Evolutionary conservation across 2,113 vertebrate species (phyloP).

Genomic region (Heliornis fulica): DNA sequence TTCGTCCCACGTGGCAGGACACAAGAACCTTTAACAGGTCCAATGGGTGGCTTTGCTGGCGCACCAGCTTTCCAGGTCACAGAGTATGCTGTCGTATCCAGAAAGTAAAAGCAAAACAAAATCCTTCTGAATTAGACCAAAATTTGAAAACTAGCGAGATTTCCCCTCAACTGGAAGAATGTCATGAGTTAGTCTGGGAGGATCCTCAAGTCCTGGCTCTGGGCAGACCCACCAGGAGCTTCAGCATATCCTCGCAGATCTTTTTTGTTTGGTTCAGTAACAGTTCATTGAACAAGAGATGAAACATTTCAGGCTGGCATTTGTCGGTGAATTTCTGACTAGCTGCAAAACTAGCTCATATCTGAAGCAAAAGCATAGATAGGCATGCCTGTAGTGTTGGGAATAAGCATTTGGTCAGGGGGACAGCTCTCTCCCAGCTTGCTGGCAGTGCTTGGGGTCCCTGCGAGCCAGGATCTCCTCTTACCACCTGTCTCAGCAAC

Average conservation of each 20-base stretch:
- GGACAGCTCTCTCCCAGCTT: background rate
- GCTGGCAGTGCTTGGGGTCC: background rate
- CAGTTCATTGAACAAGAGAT: background rate
- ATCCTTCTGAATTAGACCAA: background rate
- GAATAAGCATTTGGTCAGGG: background rate
- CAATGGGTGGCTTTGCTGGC: background rate
- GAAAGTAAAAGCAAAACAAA: background rate
- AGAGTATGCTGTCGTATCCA: background rate
- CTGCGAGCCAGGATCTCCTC: background rate
- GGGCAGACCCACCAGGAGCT: background rate
- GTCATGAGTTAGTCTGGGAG: background rate
- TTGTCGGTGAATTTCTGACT: slow-evolving; percentile 16
- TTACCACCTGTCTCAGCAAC: background rate
- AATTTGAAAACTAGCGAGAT: background rate
- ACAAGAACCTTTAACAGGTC: background rate
- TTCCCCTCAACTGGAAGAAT: background rate
- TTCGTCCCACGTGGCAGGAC: background rate
- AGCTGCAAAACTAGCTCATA: background rate
- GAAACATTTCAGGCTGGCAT: background rate
- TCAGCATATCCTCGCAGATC: background rate
- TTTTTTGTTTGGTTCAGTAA: background rate
- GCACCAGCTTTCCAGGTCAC: background rate
- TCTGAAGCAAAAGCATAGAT: background rate
- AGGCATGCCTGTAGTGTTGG: background rate
- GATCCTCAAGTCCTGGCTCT: background rate